Evolutionary conservation across 1,140 invertebrate genomes (phyloP).

Genomic region (Ylistrum balloti): DNA sequence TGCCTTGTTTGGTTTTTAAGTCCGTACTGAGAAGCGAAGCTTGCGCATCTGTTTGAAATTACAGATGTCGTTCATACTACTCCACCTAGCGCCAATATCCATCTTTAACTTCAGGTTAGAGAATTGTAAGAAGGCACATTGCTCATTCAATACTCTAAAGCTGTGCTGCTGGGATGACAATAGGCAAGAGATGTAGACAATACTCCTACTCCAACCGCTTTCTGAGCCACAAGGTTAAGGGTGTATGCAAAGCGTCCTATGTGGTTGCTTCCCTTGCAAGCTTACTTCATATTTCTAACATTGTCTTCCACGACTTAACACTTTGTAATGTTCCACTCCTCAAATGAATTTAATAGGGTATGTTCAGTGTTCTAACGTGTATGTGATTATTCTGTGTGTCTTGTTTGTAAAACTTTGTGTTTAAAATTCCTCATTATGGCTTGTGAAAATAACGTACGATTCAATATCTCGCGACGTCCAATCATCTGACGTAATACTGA

Average conservation of each 20-base stretch:
- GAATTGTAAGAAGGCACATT: conserved; percentile 59
- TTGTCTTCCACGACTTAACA: conserved; percentile 42
- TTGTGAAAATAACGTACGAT: conserved; percentile 45
- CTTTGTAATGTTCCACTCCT: conserved; percentile 44
- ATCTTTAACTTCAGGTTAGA: conserved; percentile 65
- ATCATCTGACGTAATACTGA: conserved; percentile 41
- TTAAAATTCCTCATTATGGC: conserved; percentile 40
- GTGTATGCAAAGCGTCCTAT: conserved; percentile 60
- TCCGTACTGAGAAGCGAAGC: too few relatives aligned
- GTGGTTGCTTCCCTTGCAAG: conserved; percentile 43
- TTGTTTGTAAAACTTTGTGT: conserved; percentile 48
- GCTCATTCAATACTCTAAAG: conserved; percentile 50
- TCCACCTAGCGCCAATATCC: conserved; percentile 71
- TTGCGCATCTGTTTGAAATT: conserved; percentile 61
- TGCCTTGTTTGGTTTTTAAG: not conserved
- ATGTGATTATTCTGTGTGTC: conserved; percentile 18
- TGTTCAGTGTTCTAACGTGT: conserved; percentile 26
- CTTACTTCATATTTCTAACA: conserved; percentile 44
- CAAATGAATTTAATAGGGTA: not conserved
- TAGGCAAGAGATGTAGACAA: conserved; percentile 45
- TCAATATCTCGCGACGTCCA: conserved; percentile 51
- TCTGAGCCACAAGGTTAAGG: conserved; percentile 49
- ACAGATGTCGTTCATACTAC: conserved; percentile 60
- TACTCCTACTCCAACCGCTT: conserved; percentile 29
- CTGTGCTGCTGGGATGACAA: conserved; percentile 60